Evolutionary conservation across 2,888 invertebrate species (phyloP), one percentile per base, ranked within the genome.

Genomic region (Polydrusus tereticollis): DNA sequence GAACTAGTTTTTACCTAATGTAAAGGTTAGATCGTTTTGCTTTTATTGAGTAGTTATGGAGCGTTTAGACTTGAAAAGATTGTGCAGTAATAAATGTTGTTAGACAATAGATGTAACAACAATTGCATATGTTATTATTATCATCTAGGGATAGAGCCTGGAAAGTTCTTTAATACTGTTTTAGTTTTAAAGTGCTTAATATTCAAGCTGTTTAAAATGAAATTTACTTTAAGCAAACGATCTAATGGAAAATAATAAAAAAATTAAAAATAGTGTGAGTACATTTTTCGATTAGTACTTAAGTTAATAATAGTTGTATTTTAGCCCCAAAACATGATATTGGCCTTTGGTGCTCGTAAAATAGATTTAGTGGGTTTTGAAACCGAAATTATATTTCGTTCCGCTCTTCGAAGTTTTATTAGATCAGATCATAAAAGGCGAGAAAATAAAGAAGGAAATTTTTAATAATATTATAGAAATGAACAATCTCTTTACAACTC

Each of bases 291-390:
- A 29, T 29, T 29, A n/a, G n/a, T n/a, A n/a, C n/a, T n/a, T n/a
- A n/a, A n/a, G n/a, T 21, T 47, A 47, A 47, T 47, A 47, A 47
- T 23, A 12, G 14, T 20, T 21, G 23, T 23, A 23, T 20, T 21
- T 47, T 20, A 45, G 20, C 12, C n/a, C 5, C n/a, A 47, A 14
- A 16, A 47, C 12, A 23, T n/a, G 47, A 47, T 45, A 45, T 45
- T 18, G 45, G 20, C 5, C 45, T 47, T 47, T 47, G 21, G 47
- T 21, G 47, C 20, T 47, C 47, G 23, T 47, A 47, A 47, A 47
- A 47, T 47, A 47, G 47, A 47, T 47, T 47, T 47, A 1, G n/a
- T 21, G 5, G 21, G 47, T 16, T 21, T 47, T 12, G n/a, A 47
- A 5, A n/a, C 2, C n/a, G 23, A 47, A 47, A 21, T n/a, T 23